Base-by-base conservation (phyloP, 1,140 invertebrate species). In the Aphelenchoides fujianensis region DNA sequence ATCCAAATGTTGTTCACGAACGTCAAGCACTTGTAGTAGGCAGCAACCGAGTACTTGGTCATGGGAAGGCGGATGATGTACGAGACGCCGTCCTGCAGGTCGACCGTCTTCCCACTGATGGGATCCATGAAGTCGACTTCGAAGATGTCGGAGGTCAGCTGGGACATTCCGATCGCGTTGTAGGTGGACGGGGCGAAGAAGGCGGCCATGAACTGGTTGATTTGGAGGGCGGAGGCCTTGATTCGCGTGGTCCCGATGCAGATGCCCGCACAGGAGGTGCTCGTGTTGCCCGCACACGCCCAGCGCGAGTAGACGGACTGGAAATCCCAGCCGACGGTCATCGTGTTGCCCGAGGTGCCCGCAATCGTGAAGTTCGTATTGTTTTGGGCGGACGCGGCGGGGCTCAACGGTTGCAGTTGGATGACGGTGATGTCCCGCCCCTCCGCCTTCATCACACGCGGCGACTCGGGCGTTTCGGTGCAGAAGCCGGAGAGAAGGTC, bases 111-210 rank as follows among this genome's bases (percentile, higher is more conserved):
- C 36, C 63, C 63, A 12, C 16, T 66, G 12, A 34, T 12, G 37
- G 63, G 63, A 66, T 66, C 63, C 28, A 66, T 66, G 31, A 66
- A 66, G 31, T 41, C 28, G 7, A 66, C 31, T 1, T 37, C 12
- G 31, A 27, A 66, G 0, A 66, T 19, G 53, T 66, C 63, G 1
- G 63, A 66, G 12, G 31, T 30, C 32, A 66, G 32, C 30, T 66
- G 32, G 53, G 27, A 27, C 1, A 66, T 30, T 12, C 32, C 36
- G 36, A 37, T 35, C 12, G 63, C 31, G 31, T 16, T 36, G 2
- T 34, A 36, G 12, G 36, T 12, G 12, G 63, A 37, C 16, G 63
- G 12, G 23, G 63, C 12, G 7, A 66, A 66, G 1, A n/a, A 34
- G 12, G 9, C 31, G 16, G 12, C 31, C 34, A 66, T 36, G 16